Evolutionary conservation across 2,797 vertebrate species (phyloP).

Genomic region (Neosilurus hyrtlii): DNA sequence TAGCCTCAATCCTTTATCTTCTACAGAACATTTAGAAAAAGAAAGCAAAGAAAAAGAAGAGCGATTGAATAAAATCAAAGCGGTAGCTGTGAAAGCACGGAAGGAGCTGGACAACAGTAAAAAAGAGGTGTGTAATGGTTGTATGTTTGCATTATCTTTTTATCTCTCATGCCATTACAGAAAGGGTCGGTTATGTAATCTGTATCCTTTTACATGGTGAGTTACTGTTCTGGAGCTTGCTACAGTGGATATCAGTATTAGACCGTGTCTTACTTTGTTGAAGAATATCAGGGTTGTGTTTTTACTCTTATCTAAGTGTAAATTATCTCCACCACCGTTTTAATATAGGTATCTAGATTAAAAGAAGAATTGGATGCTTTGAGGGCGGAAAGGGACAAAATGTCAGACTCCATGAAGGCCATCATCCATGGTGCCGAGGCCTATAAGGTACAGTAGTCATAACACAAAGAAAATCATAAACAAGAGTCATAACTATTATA

Average conservation of each 20-base stretch:
- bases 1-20: neutral
- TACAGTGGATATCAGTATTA: neutral
- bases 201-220: neutral
- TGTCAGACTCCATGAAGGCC: slow-evolving; percentile 85
- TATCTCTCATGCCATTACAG: neutral
- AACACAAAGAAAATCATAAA: neutral
- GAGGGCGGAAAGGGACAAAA: slow-evolving; percentile 78
- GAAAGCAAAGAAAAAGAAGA: slow-evolving; percentile 84
- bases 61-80: slow-evolving; percentile 90
- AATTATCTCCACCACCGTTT: neutral
- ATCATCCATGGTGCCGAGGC: slow-evolving; percentile 90
- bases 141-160: neutral
- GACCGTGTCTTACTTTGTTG: neutral
- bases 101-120: slow-evolving; percentile 88
- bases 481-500: neutral
- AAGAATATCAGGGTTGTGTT: neutral
- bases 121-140: slow-evolving; percentile 82
- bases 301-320: neutral
- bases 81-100: slow-evolving; percentile 92
- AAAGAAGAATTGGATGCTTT: slow-evolving; percentile 79
- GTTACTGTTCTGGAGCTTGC: neutral
- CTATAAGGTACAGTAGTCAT: slow-evolving; percentile 79
- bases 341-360: slow-evolving; percentile 71
- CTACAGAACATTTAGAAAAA: slow-evolving; percentile 74
- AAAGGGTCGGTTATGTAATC: neutral